Conservation (phyloP, 1,140 invertebrate species). For the Drosophila mauritiana region DNA sequence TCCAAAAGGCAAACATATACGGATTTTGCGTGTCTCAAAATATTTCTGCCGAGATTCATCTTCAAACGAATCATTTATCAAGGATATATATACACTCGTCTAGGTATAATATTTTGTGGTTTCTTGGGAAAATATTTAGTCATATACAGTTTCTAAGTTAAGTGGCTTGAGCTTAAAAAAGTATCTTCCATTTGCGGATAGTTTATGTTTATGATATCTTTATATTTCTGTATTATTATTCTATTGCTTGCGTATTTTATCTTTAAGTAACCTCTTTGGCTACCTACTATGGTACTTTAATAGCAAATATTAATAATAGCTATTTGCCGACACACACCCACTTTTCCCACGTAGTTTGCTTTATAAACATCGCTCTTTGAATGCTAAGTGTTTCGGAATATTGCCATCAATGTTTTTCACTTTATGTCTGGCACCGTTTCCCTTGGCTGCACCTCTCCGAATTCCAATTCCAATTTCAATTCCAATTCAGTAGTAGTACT, state of each 20-base stretch:
- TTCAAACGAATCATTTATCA: neutral
- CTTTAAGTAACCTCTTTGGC: no score
- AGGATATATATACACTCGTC: neutral
- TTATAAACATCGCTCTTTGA: conserved; percentile 1
- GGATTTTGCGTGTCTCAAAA: neutral
- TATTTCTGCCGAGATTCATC: neutral
- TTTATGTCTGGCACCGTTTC: conserved; percentile 10
- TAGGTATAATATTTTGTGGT: neutral
- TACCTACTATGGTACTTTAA: neutral
- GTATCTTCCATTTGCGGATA: neutral
- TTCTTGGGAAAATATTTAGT: neutral
- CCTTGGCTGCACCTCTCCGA: conserved; percentile 12
- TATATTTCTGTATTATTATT: neutral
- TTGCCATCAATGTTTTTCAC: conserved; percentile 8
- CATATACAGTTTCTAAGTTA: neutral
- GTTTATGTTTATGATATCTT: neutral
- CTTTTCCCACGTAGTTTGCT: conserved; percentile 3
- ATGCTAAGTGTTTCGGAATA: conserved; percentile 16
- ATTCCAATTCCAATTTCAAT: neutral
- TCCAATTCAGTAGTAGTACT: neutral
- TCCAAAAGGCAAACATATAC: conserved; percentile 4
- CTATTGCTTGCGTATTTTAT: neutral
- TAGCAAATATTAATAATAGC: neutral
- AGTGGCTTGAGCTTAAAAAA: neutral
- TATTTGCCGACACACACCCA: neutral